Evolutionary conservation across 2,797 vertebrate species (phyloP), one percentile per base, ranked within the genome.

Genomic region (Amniataba percoides): DNA sequence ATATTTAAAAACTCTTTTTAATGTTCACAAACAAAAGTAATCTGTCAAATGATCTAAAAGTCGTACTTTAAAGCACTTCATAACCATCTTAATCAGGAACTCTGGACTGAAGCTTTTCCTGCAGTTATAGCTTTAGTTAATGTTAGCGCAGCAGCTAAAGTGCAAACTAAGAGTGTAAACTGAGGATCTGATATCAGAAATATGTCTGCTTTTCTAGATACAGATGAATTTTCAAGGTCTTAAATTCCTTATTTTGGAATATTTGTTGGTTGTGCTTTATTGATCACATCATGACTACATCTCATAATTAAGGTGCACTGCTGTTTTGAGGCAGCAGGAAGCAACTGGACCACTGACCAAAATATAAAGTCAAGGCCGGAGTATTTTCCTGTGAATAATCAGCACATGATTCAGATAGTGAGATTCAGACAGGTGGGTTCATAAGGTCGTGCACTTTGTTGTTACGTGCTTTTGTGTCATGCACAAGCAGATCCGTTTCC

Each of bases 61-160:
- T 14, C 12, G 52, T n/a, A n/a, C 15, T 2, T 43, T 40, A 14
- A 21, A 19, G 5, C 1, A 13, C 36, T 66, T 39, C 5, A 6
- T 2, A 19, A n/a, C 3, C 12, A 46, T 57, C 13, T 56, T 45
- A 42, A 46, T 49, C 25, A 13, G 49, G 10, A 43, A n/a, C 16
- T 43, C 27, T 1, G 5, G 6, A 31, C 7, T 23, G 12, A 21
- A 68, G 58, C 5, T 31, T 31, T 5, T 31, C 27, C 27, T n/a
- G 27, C 40, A 3, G 2, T 51, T 27, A 23, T 14, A 49, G 18
- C 27, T 14, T 27, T 56, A n/a, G 61, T 21, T 45, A 59, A 31
- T 16, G 7, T 58, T 52, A 74, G 65, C 64, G 39, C 43, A n/a
- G 58, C 21, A 39, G 74, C 76, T 82, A 65, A 53, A 70, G 53